A percentile compares a stretch with the other conserved stretches of the same genome.
Evolutionary conservation across 2,113 vertebrate genomes (phyloP).

Genomic region (Etia nguti): DNA sequence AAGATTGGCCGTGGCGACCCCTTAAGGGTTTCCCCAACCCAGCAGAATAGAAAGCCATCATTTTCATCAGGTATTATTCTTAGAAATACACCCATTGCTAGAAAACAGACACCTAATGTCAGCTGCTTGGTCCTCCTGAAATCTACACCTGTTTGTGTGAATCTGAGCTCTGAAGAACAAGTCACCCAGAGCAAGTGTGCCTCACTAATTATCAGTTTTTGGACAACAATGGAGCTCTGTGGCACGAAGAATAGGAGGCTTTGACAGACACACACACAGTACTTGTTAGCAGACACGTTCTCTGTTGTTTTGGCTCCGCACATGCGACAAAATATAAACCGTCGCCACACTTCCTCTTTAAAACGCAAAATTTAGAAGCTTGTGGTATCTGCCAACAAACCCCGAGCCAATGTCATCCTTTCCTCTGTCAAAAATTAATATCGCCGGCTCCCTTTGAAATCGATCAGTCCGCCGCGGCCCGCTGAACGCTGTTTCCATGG

Average conservation of each 20-base stretch:
- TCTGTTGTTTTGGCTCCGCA: neutral
- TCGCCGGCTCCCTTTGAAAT: constrained; percentile 28
- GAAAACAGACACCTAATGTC: neutral
- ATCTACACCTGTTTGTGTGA: neutral
- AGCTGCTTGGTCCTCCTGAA: neutral
- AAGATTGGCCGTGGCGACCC: neutral
- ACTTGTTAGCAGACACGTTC: neutral
- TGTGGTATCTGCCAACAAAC: neutral
- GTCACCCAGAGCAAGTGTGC: neutral
- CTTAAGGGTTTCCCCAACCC: neutral
- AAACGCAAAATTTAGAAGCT: neutral
- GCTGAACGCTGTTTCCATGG: constrained; percentile 50
- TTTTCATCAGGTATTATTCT: neutral
- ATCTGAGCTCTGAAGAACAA: neutral
- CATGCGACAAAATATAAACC: neutral
- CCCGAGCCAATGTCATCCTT: neutral
- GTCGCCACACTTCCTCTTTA: neutral
- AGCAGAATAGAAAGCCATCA: neutral
- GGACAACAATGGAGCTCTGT: neutral
- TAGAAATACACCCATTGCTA: neutral
- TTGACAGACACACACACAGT: neutral
- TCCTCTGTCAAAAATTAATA: constrained; percentile 20
- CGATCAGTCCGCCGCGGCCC: neutral
- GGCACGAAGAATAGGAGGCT: neutral
- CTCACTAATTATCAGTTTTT: neutral